phyloP scores from a whole-genome alignment of 2,888 invertebrate species.

The Thecophora atra region DNA sequence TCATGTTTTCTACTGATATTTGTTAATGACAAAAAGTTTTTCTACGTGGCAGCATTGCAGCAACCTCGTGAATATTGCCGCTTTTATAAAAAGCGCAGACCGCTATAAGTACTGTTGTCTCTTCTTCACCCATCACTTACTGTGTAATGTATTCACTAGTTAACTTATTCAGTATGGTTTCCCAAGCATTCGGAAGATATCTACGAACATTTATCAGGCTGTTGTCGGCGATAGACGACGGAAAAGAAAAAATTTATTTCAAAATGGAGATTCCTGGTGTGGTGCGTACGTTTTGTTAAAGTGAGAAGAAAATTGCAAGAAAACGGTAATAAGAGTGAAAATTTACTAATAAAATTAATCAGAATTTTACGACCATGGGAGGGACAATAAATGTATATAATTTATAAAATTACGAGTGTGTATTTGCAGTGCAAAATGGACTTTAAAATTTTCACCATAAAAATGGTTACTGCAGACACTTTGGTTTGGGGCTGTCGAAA shows the following conservation, averaged over 20 bases:
- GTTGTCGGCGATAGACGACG: constrained; percentile 43
- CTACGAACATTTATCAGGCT: constrained; percentile 23
- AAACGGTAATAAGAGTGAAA: constrained; percentile 61
- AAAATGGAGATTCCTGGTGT: constrained; percentile 67
- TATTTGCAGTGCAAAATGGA: constrained; percentile 55
- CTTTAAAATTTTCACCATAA: constrained; percentile 50
- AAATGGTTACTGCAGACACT: constrained; percentile 37
- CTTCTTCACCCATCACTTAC: neutral
- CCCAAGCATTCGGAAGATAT: constrained; percentile 19
- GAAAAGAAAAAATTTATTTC: constrained; percentile 58
- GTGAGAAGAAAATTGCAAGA: constrained; percentile 62
- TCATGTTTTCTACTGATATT: too few species aligned
- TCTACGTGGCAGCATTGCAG: constrained; percentile 15
- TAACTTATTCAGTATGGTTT: constrained; percentile 29
- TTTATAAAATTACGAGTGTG: constrained; percentile 46
- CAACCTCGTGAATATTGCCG: constrained; percentile 20
- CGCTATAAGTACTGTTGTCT: neutral
- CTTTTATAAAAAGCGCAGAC: constrained; percentile 26
- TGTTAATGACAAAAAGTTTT: too few species aligned
- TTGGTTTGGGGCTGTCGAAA: constrained; percentile 36
- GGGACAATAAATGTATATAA: constrained; percentile 49
- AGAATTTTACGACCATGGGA: constrained; percentile 49
- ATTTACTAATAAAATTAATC: constrained; percentile 52
- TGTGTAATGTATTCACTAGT: neutral
- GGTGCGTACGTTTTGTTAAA: constrained; percentile 65